phyloP scores from a whole-genome alignment of 2,113 vertebrate species.

The Nothocercus julius region DNA sequence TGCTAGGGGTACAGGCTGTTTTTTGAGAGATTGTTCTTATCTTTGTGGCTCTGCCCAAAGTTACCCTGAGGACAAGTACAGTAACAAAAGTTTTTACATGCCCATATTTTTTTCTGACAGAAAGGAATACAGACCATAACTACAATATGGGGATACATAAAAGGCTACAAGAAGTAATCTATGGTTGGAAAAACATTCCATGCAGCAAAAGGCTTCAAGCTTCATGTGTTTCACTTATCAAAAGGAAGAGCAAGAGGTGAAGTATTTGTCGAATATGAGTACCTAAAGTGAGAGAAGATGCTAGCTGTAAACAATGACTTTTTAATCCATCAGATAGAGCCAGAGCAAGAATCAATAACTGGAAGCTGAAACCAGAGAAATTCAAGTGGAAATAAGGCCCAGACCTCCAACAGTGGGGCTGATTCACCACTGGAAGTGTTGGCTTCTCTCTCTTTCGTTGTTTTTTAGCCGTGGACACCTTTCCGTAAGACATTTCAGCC shows the following conservation, averaged over 20 bases:
- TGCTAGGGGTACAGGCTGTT: not conserved
- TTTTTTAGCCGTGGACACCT: not conserved
- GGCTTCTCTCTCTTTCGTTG: not conserved
- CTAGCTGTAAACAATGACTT: conserved; percentile 15
- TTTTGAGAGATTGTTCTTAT: not conserved
- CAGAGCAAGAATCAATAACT: conserved; percentile 40
- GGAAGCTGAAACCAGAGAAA: conserved; percentile 43
- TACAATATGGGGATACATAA: not conserved
- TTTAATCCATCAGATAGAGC: conserved; percentile 37
- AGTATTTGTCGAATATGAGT: conserved; percentile 24
- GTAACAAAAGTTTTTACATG: not conserved
- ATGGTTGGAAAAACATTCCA: not conserved
- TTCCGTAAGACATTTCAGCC: conserved; percentile 21
- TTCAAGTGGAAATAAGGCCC: conserved; percentile 25
- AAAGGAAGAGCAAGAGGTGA: conserved; percentile 36
- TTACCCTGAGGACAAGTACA: not conserved
- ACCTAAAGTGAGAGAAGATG: not conserved
- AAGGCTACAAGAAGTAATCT: conserved; percentile 16
- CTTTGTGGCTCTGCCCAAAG: not conserved
- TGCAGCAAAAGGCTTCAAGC: not conserved
- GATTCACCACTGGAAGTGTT: conserved; percentile 31
- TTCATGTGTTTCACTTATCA: not conserved
- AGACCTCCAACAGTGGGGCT: not conserved
- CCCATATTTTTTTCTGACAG: not conserved
- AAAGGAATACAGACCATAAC: not conserved